Evolutionary conservation across 2,797 vertebrate species (phyloP), one percentile per base, ranked within the genome.

Genomic region (Antrozous pallidus): DNA sequence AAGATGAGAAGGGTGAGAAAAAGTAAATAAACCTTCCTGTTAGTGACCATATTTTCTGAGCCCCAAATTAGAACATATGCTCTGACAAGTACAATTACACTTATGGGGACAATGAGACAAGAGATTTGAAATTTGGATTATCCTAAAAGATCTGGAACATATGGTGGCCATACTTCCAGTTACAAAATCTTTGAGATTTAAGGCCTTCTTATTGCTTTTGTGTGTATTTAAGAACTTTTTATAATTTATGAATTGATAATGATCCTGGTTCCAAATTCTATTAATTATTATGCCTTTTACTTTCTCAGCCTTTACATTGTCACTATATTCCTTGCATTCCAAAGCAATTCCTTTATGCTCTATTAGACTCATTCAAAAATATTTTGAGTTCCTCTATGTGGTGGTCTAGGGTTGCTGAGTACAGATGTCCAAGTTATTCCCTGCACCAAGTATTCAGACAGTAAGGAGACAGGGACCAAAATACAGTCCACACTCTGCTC

Each of bases 131-230:
- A 89, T 94, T 88, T 13, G 40, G 73, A 92, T 94, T 94, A 65
- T 71, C 38, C n/a, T 81, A 88, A 88, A 95, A 93, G 92, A 86
- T 93, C 69, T 86, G 91, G 78, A 93, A 78, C 91, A 93, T 86
- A 92, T 71, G 88, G 80, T 73, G 74, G n/a, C 87, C 56, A 65
- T 54, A 79, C 38, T 91, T 91, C 63, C 5, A 91, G 69, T 93
- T 84, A 95, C 38, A 94, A 91, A 95, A 79, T 82, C 73, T 82
- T 91, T 49, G 73, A 95, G 63, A 95, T 90, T 93, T 82, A 95
- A 94, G 69, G 14, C 13, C 51, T 31, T 88, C 63, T 95, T 91
- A 74, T 71, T 95, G 67, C 54, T 95, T 96, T 93, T 84, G 63
- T 79, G 63, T 79, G 13, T 92, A 90, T 80, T 96, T 96, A 85